Base-by-base conservation (phyloP, 2,113 vertebrate genomes). In the Pelobates fuscus region DNA sequence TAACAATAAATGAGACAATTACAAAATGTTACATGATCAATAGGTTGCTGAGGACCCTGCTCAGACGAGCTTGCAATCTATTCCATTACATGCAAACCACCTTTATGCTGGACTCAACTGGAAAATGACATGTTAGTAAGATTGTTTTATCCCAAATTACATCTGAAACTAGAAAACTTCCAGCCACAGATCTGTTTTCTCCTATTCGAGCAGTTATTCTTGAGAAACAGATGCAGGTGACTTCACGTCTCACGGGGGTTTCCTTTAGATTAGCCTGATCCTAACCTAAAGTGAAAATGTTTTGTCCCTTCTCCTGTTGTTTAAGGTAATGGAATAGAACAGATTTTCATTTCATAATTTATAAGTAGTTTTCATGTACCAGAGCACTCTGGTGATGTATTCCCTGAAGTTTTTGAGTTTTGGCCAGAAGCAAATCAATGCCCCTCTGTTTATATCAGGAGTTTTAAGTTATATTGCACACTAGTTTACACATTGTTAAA, bases 281-380 rank as follows among this genome's bases (percentile, higher is more conserved):
- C 17, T 21, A 55, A 55, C 11, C n/a, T 55, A 55, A 55, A 55
- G 52, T 55, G 52, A 69, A 57, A 55, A 55, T 23, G 14, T 46
- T 52, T 67, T 62, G 17, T 49, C 37, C 14, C 23, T 52, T 10
- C n/a, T 57, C 24, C 11, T 44, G 32, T 46, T 67, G 29, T 24
- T 46, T 44, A 21, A 46, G 27, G 55, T 77, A 68, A 68, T 61
- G 65, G 41, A 20, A 60, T 26, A 60, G 30, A 75, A 29, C 72
- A 76, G 72, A 67, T 60, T 77, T 61, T 52, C 2, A 18, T 29
- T 77, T 25, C 57, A 61, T 77, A 68, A 77, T 77, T 77, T 20
- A 77, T 37, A 41, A 61, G 37, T 26, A 23, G 25, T 75, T 77
- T 77, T 55, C 46, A 30, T 68, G 64, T 77, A 32, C 26, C 32